phyloP scores from a whole-genome alignment of 1,140 invertebrate species.

The Polypedilum pembai region DNA sequence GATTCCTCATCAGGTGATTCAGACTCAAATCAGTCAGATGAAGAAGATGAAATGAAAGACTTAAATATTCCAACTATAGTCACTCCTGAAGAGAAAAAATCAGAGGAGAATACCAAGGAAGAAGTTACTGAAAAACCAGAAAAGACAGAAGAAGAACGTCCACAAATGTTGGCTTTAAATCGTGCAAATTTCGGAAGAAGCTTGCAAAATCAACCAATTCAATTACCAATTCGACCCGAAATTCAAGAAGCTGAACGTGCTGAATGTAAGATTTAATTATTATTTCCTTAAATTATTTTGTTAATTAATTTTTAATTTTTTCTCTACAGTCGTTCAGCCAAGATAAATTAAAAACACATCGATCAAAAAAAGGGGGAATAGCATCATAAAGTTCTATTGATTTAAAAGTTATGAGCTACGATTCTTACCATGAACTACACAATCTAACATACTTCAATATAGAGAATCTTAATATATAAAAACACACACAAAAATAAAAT shows the following conservation, averaged over 20 bases:
- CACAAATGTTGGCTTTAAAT: slow-evolving; percentile 41
- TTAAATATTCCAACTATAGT: slow-evolving; percentile 32
- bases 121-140: slow-evolving; percentile 32
- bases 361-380: neutral
- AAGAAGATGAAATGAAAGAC: slow-evolving; percentile 40
- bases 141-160: slow-evolving; percentile 36
- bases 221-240: slow-evolving; percentile 46
- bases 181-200: slow-evolving; percentile 47
- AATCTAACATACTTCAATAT: neutral
- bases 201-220: slow-evolving; percentile 42
- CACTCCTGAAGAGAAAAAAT: slow-evolving; percentile 37
- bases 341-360: neutral
- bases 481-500: neutral
- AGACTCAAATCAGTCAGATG: slow-evolving; percentile 35
- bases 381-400: neutral
- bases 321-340: neutral
- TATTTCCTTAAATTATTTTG: neutral
- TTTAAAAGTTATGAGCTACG: neutral
- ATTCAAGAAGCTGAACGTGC: slow-evolving; percentile 36
- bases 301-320: neutral
- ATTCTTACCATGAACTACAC: neutral
- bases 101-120: slow-evolving; percentile 33
- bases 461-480: too few species aligned
- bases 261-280: slow-evolving; percentile 27
- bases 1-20: slow-evolving; percentile 36